These are phyloP conservation scores for Pantherophis vulpinus DNA, from an alignment of 2,797 vertebrate species.

Conservation along the genomic window DNA sequence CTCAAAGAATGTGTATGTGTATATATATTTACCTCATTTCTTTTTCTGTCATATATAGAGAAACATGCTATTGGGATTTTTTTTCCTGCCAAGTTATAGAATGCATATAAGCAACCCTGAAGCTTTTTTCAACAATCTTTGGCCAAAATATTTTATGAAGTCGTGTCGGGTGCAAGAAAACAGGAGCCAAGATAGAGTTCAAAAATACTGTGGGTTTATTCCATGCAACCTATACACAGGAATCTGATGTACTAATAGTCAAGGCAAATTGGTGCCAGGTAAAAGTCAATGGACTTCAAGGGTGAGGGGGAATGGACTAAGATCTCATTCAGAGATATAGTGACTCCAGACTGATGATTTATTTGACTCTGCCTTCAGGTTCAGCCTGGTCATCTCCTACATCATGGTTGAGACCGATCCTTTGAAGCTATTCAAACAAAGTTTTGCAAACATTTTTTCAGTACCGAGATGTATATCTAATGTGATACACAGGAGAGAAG, in stretches of 20 bases:
- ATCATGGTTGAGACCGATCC: neutral
- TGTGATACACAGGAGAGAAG: neutral
- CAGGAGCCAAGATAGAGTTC: neutral
- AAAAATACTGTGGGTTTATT: neutral
- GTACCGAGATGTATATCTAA: neutral
- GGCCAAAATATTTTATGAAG: neutral
- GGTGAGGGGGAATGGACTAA: too few relatives aligned
- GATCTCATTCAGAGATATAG: too few relatives aligned
- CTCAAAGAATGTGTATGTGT: neutral
- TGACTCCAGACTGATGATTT: too few relatives aligned
- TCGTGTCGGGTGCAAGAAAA: neutral
- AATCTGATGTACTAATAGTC: neutral
- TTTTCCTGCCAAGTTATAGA: neutral
- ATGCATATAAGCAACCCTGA: too few relatives aligned
- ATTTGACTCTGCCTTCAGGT: too few relatives aligned
- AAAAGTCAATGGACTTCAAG: too few relatives aligned
- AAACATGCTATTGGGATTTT: neutral
- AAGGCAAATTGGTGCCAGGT: too few relatives aligned
- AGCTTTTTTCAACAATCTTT: neutral
- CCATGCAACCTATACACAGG: neutral
- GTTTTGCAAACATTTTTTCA: neutral
- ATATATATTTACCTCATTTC: too few relatives aligned
- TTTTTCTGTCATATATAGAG: neutral
- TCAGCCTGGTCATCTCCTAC: too few relatives aligned
- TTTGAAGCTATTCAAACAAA: neutral